Percentiles rank a stretch among this genome's conserved stretches.
phyloP scores from a whole-genome alignment of 2,888 invertebrate species.

The Mesochorus sp. region DNA sequence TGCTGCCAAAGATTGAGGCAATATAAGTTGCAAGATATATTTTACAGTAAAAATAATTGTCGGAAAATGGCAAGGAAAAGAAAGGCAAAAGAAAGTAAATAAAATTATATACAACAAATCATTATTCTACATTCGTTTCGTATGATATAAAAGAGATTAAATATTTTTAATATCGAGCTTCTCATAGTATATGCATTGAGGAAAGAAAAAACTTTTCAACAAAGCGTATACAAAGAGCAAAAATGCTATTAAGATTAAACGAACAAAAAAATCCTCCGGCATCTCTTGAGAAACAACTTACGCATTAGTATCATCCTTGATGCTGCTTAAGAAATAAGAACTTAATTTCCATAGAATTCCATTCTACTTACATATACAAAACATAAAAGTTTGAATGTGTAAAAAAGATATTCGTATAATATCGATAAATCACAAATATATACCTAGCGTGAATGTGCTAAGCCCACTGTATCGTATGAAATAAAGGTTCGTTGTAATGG shows the following conservation, averaged over 20 bases:
- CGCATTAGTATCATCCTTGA: not conserved
- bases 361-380: not conserved
- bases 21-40: too few relatives aligned
- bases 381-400: not conserved
- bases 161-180: conserved; percentile 22
- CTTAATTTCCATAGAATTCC: too few relatives aligned
- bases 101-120: conserved; percentile 2
- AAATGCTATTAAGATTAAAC: conserved; percentile 23
- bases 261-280: not conserved
- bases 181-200: not conserved
- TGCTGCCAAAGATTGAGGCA: too few relatives aligned
- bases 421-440: not conserved
- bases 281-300: conserved; percentile 6
- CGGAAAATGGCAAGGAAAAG: not conserved
- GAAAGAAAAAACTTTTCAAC: not conserved
- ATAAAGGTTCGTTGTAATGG: not conserved
- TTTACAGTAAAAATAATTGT: too few relatives aligned
- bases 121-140: conserved; percentile 5
- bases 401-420: not conserved
- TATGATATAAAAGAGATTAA: conserved; percentile 7
- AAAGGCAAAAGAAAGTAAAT: not conserved
- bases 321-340: not conserved
- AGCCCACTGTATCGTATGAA: not conserved
- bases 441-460: not conserved
- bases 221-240: not conserved